phyloP scores from a whole-genome alignment of 2,113 vertebrate species.

The Pterocles orientalis region DNA sequence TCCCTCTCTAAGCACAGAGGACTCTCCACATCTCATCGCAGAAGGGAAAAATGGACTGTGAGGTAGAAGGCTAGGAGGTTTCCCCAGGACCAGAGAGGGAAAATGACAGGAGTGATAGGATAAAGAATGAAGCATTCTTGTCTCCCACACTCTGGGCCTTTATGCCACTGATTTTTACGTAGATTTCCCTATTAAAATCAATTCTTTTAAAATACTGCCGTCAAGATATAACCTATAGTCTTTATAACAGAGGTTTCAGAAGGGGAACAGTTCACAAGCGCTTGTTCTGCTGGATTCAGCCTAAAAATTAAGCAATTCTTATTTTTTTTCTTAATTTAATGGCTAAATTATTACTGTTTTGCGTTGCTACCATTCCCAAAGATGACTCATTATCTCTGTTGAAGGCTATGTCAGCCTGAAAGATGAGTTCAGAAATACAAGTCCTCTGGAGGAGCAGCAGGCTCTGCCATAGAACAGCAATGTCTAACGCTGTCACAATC shows the following conservation, averaged over 20 bases:
- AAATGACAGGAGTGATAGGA: neutral
- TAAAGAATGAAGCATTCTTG: neutral
- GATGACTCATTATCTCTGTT: neutral
- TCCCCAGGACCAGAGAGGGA: neutral
- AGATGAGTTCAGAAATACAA: neutral
- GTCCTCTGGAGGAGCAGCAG: slow-evolving; percentile 2
- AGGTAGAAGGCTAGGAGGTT: neutral
- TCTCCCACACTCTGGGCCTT: neutral
- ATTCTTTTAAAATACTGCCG: neutral
- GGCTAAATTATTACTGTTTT: neutral
- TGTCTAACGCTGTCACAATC: slow-evolving; percentile 30
- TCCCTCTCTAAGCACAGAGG: neutral
- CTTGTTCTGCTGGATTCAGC: neutral
- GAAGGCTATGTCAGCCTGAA: neutral
- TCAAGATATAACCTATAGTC: neutral
- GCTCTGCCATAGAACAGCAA: slow-evolving; percentile 27
- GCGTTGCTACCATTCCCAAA: neutral
- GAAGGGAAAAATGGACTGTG: neutral
- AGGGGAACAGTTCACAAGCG: neutral
- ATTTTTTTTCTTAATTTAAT: too few relatives aligned
- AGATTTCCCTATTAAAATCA: neutral
- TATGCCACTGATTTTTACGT: neutral
- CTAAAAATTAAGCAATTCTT: neutral
- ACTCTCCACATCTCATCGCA: neutral
- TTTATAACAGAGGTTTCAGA: neutral